Percentiles rank a stretch among this genome's conserved stretches.
These are phyloP conservation scores for Bovichtus diacanthus DNA, from an alignment of 2,797 vertebrate genomes.

Conservation along the genomic window DNA sequence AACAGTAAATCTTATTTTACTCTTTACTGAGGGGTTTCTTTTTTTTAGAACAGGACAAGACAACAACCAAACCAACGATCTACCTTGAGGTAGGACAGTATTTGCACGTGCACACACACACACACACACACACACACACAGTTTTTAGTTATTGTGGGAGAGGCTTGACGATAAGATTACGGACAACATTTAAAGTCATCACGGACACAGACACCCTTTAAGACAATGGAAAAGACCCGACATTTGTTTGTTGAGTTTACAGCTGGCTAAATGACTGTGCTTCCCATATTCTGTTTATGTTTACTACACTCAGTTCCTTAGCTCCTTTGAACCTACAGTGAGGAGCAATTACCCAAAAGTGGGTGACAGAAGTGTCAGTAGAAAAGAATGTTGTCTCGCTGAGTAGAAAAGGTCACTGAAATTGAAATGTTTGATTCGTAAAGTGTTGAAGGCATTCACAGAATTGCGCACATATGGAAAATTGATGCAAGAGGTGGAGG, in stretches of 20 bases:
- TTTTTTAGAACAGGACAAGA: no score
- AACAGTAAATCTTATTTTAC: no score
- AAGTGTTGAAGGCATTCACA: background rate
- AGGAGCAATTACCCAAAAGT: background rate
- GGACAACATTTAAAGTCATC: background rate
- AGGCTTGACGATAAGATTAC: background rate
- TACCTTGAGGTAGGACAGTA: no score
- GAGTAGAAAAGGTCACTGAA: background rate
- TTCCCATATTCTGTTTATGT: background rate
- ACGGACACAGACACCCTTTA: background rate
- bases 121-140: no score
- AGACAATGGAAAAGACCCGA: background rate
- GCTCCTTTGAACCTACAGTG: background rate
- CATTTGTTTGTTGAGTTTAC: background rate
- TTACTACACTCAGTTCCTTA: background rate
- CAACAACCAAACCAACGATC: background rate
- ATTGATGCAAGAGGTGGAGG: no score
- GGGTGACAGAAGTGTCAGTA: background rate
- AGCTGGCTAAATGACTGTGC: background rate
- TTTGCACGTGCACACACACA: no score
- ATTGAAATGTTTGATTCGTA: background rate
- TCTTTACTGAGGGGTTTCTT: no score
- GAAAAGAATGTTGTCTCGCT: background rate
- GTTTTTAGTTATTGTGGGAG: background rate
- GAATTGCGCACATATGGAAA: no score